Conservation (phyloP, 1,140 invertebrate genomes). For the Asobara japonica region DNA sequence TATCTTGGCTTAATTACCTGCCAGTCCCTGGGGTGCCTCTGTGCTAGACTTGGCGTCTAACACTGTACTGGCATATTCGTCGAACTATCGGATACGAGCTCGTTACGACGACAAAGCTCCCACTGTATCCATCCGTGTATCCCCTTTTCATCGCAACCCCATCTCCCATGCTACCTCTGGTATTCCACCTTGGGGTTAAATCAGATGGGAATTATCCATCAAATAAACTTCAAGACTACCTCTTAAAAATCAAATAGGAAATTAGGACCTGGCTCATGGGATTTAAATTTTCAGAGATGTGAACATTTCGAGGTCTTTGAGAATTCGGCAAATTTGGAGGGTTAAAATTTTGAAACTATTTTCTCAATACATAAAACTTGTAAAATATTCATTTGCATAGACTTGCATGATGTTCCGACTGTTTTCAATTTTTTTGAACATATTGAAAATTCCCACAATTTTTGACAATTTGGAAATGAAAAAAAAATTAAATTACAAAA, state of each 20-base stretch:
- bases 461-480: too few relatives aligned
- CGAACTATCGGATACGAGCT: constrained; percentile 21
- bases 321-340: too few relatives aligned
- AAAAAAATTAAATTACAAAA: too few relatives aligned
- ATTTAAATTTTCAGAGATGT: too few relatives aligned
- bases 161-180: neutral
- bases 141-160: constrained; percentile 4
- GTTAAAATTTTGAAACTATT: too few relatives aligned
- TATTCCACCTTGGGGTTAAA: neutral
- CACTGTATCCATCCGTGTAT: neutral
- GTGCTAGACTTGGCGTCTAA: constrained; percentile 8
- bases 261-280: too few relatives aligned
- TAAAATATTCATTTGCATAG: too few relatives aligned
- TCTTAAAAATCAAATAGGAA: constrained; percentile 9
- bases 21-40: constrained; percentile 16
- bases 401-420: too few relatives aligned
- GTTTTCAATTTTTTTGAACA: too few relatives aligned
- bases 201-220: constrained; percentile 9
- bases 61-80: constrained; percentile 14
- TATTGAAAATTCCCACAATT: too few relatives aligned
- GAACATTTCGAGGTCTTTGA: too few relatives aligned
- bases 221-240: neutral
- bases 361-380: too few relatives aligned
- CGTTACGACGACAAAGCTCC: constrained; percentile 24
- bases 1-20: constrained; percentile 21